Evolutionary conservation across 2,888 invertebrate species (phyloP), one percentile per base, ranked within the genome.

Genomic region (Argyresthia goedartella): DNA sequence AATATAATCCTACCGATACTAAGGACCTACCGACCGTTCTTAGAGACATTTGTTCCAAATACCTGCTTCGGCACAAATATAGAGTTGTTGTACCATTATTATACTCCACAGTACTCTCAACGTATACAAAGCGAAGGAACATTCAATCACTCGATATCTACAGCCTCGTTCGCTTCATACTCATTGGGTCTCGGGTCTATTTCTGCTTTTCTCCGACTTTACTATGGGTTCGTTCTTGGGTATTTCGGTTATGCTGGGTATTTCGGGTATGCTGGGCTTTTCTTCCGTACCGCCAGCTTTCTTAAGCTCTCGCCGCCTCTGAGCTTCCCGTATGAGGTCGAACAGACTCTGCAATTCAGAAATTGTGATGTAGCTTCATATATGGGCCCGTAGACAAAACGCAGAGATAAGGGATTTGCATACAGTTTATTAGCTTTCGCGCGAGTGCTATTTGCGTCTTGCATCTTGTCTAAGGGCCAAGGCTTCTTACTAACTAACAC

Each of bases 281-380:
- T 25, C 33, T 1, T 3, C 11, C 33, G 10, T 33, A 4, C n/a
- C 33, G 4, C n/a, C 71, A 0, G 81, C 76, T 56, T 73, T 82
- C 61, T 76, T 85, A 70, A 74, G 64, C 50, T 76, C 81, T n/a
- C 78, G 66, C 52, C 81, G 66, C 57, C 73, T 77, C 52, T 85
- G 84, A 43, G 82, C 84, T 59, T 85, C 84, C 51, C 81, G 73
- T 49, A 86, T 85, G 56, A 86, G 64, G 64, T 82, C 79, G 69
- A 79, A 84, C 64, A 86, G 67, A 66, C 75, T 79, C 86, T 86
- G 81, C 1, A 73, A 77, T 36, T 14, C 13, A 16, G n/a, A 11
- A 1, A 46, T 33, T 46, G 25, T 11, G 1, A 9, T 25, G 2
- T 25, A 25, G 25, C 25, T 25, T 25, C 6, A 25, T 4, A 13